Evolutionary conservation across 2,113 vertebrate genomes (phyloP), one percentile per base, ranked within the genome.

Genomic region (Merops nubicus): DNA sequence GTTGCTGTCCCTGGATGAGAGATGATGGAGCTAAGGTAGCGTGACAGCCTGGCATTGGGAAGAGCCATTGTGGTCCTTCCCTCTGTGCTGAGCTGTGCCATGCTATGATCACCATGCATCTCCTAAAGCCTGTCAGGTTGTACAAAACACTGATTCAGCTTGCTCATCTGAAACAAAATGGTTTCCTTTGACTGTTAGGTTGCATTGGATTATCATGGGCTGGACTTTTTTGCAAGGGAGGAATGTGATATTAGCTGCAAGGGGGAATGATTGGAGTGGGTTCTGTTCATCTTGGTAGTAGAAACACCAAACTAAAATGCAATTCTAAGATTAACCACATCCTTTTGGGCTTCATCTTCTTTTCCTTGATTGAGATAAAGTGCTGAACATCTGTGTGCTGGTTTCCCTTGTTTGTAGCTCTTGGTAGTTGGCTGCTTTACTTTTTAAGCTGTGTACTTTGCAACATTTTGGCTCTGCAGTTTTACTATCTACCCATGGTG

Each of bases 101-200:
- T 2, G 2, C 65, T 42, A 6, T 42, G 21, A 23, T 59, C 12
- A 36, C 73, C 12, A 18, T 1, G 0, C 3, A 8, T 26, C 59
- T 67, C 51, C 34, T 29, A 26, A 34, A 54, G 26, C 36, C 62
- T 54, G 47, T 74, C 53, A 5, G 5, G 1, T 38, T 42, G 53
- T 34, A n/a, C 48, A 26, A 43, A 68, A 63, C 23, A 22, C 36
- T 9, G 16, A 48, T 74, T 50, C 16, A 14, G 11, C 36, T 89
- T 85, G 48, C 48, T 80, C 19, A 74, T 48, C 34, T 69, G 28
- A 20, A 56, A 34, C 14, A 74, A 51, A 74, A 8, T 25, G 19
- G 34, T 68, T 79, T 22, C 8, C n/a, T 59, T 43, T 88, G 15
- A 34, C 31, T 62, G 22, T 34, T 19, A 15, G 23, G 11, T 69